These are phyloP conservation scores for Natator depressus DNA, from an alignment of 2,113 vertebrate species.

Conservation along the genomic window DNA sequence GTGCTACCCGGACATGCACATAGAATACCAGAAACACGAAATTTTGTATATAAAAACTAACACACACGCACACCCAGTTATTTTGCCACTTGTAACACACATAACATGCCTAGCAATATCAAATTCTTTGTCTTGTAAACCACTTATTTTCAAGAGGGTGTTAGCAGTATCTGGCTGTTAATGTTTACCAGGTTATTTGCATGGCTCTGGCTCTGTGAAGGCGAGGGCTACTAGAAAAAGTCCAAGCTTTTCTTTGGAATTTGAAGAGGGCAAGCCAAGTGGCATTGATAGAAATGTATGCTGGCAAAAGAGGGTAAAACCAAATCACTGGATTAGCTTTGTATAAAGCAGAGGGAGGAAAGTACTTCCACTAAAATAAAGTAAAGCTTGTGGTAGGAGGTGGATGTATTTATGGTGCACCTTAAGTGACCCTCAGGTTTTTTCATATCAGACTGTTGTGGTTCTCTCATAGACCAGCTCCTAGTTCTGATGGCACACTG, in stretches of 20 bases:
- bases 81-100: constrained; percentile 20
- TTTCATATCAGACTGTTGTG: background rate
- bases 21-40: constrained; percentile 50
- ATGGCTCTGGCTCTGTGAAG: background rate
- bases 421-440: background rate
- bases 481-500: background rate
- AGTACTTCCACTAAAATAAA: background rate
- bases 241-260: background rate
- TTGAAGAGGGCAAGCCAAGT: background rate
- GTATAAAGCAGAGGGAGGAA: background rate
- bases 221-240: background rate
- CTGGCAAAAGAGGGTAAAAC: background rate
- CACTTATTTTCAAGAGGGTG: background rate
- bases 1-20: constrained; percentile 47
- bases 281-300: background rate
- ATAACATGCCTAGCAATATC: background rate
- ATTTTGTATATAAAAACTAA: constrained; percentile 23
- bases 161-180: background rate
- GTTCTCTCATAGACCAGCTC: background rate
- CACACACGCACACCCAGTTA: background rate
- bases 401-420: background rate
- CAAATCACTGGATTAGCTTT: background rate
- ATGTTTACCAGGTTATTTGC: background rate
- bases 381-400: background rate
- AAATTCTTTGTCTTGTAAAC: constrained; percentile 10